phyloP scores from a whole-genome alignment of 1,140 invertebrate genomes.

The Triops longicaudatus region DNA sequence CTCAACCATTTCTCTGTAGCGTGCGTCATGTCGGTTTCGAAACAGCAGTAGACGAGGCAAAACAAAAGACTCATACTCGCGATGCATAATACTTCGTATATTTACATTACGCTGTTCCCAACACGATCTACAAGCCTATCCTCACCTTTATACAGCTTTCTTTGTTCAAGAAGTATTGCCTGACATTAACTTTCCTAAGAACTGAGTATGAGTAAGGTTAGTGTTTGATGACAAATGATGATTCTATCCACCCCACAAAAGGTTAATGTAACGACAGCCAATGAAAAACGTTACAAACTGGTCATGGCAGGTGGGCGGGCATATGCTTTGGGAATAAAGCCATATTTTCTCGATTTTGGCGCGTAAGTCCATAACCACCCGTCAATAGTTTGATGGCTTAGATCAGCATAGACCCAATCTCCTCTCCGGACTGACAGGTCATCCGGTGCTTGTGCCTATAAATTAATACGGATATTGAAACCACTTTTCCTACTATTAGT shows the following conservation, averaged over 20 bases:
- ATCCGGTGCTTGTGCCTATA: constrained; percentile 76
- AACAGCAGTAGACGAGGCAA: too few relatives aligned
- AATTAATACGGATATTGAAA: constrained; percentile 16
- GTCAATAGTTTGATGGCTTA: constrained; percentile 84
- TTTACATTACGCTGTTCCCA: too few relatives aligned
- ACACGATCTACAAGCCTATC: too few relatives aligned
- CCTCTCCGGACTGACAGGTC: constrained; percentile 79
- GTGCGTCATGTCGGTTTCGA: too few relatives aligned
- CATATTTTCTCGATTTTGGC: constrained; percentile 82
- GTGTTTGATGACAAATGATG: neutral
- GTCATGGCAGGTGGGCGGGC: constrained; percentile 87
- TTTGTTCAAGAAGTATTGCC: too few relatives aligned
- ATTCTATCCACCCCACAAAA: neutral
- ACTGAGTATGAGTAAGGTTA: too few relatives aligned
- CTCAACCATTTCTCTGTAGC: too few relatives aligned
- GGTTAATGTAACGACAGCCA: neutral
- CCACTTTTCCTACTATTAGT: too few relatives aligned
- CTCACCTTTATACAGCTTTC: too few relatives aligned
- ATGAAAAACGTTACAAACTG: constrained; percentile 50
- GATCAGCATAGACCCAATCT: constrained; percentile 89
- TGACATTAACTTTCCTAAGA: too few relatives aligned
- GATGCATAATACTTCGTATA: too few relatives aligned
- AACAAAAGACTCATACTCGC: too few relatives aligned
- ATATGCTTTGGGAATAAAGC: constrained; percentile 90
- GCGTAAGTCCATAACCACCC: constrained; percentile 93